Evolutionary conservation across 1,140 invertebrate species (phyloP), one percentile per base, ranked within the genome.

Genomic region (Dolichoris vasculosae): DNA sequence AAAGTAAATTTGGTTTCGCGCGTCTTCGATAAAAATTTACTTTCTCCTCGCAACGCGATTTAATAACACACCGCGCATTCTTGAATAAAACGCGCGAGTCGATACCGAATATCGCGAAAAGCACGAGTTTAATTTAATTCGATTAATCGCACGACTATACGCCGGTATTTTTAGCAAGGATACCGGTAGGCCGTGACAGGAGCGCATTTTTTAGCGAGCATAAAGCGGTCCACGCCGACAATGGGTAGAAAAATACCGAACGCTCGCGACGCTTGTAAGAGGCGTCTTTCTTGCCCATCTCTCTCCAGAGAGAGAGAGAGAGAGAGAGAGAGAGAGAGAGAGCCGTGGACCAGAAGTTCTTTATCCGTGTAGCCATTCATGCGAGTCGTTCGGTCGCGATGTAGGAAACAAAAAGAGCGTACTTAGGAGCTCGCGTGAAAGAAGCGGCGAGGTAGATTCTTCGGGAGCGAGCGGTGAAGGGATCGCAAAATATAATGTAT

Each of bases 401-500:
- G 75, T 20, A n/a, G 38, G 51, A 67, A 80, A 80, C 59, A 80
- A 80, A 43, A 38, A 67, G 23, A 26, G 40, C 26, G 17, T 51
- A 13, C 20, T 78, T 78, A 38, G 35, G 6, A 51, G 30, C 20
- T 17, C 26, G 9, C 32, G 51, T 59, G 76, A 59, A 59, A 78
- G 67, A 40, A 30, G 35, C 2, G 35, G 1, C 30, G 46, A 38
- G 75, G n/a, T 46, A 20, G 75, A 55, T 30, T 46, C 46, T 15
- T 35, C 30, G 75, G 7, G 20, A 20, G 46, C 46, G 30, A 35
- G 46, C 43, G 75, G 75, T 17, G 40, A 76, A 43, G 40, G 46
- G 75, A 77, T 32, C n/a, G 75, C 75, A 55, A 77, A 77, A 77
- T 77, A 55, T 46, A 77, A 46, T 48, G n/a, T 9, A 77, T 20